Conservation (phyloP, 2,797 vertebrate genomes). For the Acrossocheilus wenchowensis region DNA sequence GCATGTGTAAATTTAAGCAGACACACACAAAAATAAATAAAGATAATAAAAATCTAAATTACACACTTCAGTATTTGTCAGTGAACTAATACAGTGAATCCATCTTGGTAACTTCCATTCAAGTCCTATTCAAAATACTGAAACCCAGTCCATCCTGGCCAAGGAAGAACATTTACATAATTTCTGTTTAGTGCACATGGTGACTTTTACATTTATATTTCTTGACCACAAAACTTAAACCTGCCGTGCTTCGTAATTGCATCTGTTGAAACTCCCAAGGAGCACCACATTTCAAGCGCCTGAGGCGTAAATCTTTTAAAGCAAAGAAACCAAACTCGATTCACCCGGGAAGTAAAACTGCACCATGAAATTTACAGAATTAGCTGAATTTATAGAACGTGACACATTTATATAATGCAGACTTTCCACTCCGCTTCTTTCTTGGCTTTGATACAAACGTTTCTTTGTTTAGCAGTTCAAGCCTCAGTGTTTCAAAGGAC, state of each 20-base stretch:
- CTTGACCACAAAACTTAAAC: background rate
- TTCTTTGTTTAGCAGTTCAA: constrained; percentile 40
- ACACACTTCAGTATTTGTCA: background rate
- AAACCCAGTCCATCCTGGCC: background rate
- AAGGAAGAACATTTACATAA: constrained; percentile 16
- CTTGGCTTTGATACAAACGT: constrained; percentile 14
- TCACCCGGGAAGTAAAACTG: background rate
- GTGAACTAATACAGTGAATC: background rate
- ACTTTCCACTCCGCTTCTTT: background rate
- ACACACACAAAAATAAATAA: too few relatives aligned
- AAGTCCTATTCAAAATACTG: background rate
- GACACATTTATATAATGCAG: constrained; percentile 29
- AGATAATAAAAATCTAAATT: background rate
- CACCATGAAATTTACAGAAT: constrained; percentile 16
- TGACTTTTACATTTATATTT: constrained; percentile 23
- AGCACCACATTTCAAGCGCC: constrained; percentile 21
- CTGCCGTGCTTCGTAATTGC: constrained; percentile 22
- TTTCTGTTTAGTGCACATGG: constrained; percentile 4
- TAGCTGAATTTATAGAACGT: constrained; percentile 30
- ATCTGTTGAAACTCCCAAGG: constrained; percentile 23
- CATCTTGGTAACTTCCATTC: background rate
- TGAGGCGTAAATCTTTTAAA: constrained; percentile 14
- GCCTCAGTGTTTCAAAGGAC: constrained; percentile 34
- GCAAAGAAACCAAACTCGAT: background rate
- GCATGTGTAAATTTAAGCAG: background rate